Evolutionary conservation across 2,888 invertebrate genomes (phyloP).

Genomic region (Labia minor): DNA sequence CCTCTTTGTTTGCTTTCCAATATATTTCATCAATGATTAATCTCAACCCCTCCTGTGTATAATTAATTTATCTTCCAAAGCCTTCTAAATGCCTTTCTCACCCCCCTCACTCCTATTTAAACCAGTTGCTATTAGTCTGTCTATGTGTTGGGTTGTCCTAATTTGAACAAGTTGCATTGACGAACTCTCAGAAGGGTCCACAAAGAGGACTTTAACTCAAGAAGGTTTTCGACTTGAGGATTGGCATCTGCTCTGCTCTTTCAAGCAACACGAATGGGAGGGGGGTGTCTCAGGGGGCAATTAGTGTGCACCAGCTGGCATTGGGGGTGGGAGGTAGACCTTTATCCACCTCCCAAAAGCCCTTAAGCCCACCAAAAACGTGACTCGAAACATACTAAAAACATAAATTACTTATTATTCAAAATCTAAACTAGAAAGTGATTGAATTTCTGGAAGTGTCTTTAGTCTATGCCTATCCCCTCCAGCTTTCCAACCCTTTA

Average conservation of each 20-base stretch:
- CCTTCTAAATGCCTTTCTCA: not conserved
- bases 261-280: not conserved
- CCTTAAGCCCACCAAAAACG: not conserved
- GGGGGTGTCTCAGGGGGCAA: not conserved
- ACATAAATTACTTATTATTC: not conserved
- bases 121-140: no score
- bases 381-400: not conserved
- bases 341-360: not conserved
- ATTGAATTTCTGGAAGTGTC: no score
- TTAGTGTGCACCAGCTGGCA: not conserved
- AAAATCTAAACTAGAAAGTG: not conserved
- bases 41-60: not conserved
- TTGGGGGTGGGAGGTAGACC: not conserved
- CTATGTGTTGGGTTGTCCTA: not conserved
- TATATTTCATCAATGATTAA: not conserved
- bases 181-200: not conserved
- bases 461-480: no score
- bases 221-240: not conserved
- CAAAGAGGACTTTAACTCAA: not conserved
- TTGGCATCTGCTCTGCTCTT: not conserved
- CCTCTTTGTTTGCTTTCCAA: no score
- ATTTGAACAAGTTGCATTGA: not conserved
- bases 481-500: no score
- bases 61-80: not conserved
- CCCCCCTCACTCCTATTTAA: not conserved